Percentiles rank a stretch among this genome's conserved stretches.
phyloP scores from a whole-genome alignment of 2,888 invertebrate genomes.

The Hirtodrosophila duncani region DNA sequence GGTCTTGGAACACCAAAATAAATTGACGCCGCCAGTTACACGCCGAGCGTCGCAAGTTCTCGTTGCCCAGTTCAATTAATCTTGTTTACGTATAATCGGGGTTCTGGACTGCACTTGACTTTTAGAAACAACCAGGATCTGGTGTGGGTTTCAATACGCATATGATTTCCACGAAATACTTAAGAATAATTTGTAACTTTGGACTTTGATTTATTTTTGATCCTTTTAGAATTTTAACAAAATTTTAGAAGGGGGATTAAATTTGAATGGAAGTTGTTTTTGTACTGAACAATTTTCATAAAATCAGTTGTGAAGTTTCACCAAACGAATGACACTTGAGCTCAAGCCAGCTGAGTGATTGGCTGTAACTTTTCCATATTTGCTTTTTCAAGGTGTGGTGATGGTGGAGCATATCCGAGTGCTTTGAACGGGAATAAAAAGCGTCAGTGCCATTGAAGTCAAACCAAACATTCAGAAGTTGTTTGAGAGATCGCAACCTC shows the following conservation, averaged over 20 bases:
- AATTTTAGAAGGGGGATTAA: constrained; percentile 56
- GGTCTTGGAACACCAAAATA: constrained; percentile 49
- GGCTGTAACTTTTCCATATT: background rate
- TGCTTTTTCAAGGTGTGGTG: constrained; percentile 1
- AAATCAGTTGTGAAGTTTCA: constrained; percentile 4
- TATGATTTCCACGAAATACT: constrained; percentile 54
- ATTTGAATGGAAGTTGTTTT: constrained; percentile 63
- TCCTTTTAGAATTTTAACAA: constrained; percentile 70
- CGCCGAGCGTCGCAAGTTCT: constrained; percentile 44
- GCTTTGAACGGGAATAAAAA: too few species aligned
- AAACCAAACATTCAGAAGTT: too few species aligned
- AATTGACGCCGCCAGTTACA: constrained; percentile 50
- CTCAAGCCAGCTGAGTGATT: background rate
- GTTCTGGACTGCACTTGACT: constrained; percentile 33
- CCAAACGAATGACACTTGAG: background rate
- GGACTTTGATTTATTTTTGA: constrained; percentile 63
- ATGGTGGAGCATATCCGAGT: too few species aligned
- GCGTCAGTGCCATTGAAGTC: too few species aligned
- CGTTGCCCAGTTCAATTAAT: constrained; percentile 21
- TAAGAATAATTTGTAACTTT: constrained; percentile 60
- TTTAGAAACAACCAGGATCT: constrained; percentile 10
- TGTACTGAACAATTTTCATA: constrained; percentile 41
- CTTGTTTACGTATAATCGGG: constrained; percentile 38
- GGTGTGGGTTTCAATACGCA: constrained; percentile 38
- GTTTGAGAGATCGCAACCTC: too few species aligned